Conservation (phyloP, 1,140 invertebrate species). For the Trichomalopsis sarcophagae region DNA sequence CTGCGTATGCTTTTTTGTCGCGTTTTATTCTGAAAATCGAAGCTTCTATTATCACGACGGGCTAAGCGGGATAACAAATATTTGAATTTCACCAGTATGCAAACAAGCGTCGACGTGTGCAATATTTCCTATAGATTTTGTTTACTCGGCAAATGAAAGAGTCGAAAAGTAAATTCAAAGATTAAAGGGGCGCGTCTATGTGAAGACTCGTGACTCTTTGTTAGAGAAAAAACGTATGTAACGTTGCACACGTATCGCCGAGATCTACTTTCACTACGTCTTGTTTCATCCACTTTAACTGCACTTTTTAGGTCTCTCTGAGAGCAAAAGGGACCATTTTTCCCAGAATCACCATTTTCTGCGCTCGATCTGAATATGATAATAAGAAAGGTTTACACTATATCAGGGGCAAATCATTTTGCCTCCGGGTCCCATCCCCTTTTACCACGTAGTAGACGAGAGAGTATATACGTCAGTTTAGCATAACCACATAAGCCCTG, state of each 20-base stretch:
- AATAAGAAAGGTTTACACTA: neutral
- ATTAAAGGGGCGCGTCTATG: too few species aligned
- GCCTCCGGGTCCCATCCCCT: neutral
- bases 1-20: neutral
- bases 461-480: neutral
- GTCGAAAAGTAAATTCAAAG: too few species aligned
- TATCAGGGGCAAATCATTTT: neutral
- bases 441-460: neutral
- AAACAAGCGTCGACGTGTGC: too few species aligned
- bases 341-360: neutral
- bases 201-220: too few species aligned
- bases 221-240: neutral
- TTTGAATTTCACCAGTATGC: too few species aligned
- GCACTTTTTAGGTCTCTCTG: too few species aligned
- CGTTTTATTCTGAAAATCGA: neutral
- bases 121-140: too few species aligned
- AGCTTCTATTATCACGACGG: neutral
- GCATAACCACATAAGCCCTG: neutral
- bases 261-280: neutral
- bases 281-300: neutral
- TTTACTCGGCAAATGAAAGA: too few species aligned
- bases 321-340: neutral
- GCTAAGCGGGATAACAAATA: too few species aligned
- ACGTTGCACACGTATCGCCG: neutral
- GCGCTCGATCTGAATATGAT: conserved; percentile 7